Evolutionary conservation across 2,797 vertebrate species (phyloP).

Genomic region (Pipistrellus nathusii): DNA sequence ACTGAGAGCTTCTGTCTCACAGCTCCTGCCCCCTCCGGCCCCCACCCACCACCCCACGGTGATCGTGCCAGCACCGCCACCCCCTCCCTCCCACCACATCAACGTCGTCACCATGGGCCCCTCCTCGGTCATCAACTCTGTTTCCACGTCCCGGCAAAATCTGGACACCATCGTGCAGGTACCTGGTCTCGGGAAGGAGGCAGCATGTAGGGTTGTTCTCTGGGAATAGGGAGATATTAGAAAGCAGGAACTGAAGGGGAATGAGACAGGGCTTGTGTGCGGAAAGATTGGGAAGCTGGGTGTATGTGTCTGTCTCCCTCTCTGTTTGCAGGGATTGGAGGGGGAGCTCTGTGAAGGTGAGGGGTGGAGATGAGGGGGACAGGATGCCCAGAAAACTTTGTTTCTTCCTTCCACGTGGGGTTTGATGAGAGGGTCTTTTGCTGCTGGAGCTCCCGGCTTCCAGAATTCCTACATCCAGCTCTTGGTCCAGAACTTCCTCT

Average conservation of each 20-base stretch:
- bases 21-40: constrained; percentile 94
- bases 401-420: neutral
- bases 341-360: neutral
- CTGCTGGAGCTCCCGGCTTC: neutral
- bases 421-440: neutral
- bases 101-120: constrained; percentile 98
- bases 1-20: constrained; percentile 64
- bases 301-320: neutral
- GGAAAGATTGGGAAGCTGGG: neutral
- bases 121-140: constrained; percentile 96
- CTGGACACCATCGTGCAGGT: constrained; percentile 99
- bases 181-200: constrained; percentile 31
- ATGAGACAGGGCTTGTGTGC: neutral
- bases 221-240: neutral
- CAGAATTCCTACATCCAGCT: neutral
- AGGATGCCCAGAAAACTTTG: neutral
- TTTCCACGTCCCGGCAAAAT: constrained; percentile 98
- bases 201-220: neutral
- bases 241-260: neutral
- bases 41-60: constrained; percentile 98
- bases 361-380: neutral
- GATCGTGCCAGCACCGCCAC: constrained; percentile 96
- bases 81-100: constrained; percentile 95
- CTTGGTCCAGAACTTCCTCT: neutral
- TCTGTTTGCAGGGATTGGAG: neutral